Evolutionary conservation across 2,888 invertebrate genomes (phyloP).

Genomic region (Hydriomena furcata): DNA sequence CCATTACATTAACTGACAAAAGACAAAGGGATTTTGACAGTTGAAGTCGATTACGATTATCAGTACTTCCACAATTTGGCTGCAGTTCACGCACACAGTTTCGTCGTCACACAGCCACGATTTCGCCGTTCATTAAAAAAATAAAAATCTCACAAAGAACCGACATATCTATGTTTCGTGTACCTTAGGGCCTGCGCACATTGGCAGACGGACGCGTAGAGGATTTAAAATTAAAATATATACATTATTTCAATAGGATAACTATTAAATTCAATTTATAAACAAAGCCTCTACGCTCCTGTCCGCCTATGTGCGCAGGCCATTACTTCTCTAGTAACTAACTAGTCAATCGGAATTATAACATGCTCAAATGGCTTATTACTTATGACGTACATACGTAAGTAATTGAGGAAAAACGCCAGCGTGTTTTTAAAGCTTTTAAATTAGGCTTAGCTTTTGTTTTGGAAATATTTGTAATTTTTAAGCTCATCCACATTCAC

Average conservation of each 20-base stretch:
- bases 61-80: too few species aligned
- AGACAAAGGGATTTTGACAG: too few species aligned
- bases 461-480: constrained; percentile 10
- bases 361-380: constrained; percentile 36
- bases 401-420: constrained; percentile 8
- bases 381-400: constrained; percentile 18
- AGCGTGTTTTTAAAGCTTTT: constrained; percentile 9
- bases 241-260: too few species aligned
- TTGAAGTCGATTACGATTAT: too few species aligned
- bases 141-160: constrained; percentile 23
- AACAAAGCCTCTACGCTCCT: too few species aligned
- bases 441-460: constrained; percentile 12
- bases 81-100: constrained; percentile 25
- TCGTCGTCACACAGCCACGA: constrained; percentile 24
- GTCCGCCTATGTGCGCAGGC: too few species aligned
- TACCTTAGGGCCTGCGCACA: too few species aligned
- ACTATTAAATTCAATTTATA: constrained; percentile 25
- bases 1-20: too few species aligned
- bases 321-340: constrained; percentile 40
- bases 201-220: too few species aligned
- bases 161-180: constrained; percentile 40
- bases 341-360: constrained; percentile 44
- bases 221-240: too few species aligned
- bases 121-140: constrained; percentile 14
- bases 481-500: too few species aligned